Conservation (phyloP, 2,888 invertebrate species). For the Dolomedes plantarius region DNA sequence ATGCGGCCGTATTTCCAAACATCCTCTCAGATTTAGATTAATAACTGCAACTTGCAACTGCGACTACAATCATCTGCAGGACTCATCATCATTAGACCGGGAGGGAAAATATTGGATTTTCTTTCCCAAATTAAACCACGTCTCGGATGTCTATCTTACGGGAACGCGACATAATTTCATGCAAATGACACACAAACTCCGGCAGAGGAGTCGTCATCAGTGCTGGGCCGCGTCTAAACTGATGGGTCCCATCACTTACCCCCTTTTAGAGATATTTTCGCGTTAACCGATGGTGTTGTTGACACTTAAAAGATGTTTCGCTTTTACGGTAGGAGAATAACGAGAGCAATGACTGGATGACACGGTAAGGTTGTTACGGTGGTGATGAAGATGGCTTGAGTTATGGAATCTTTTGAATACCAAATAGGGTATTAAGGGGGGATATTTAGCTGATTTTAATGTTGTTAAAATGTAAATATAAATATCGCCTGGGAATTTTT, state of each 20-base stretch:
- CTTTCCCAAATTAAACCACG: slow-evolving; percentile 10
- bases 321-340: background rate
- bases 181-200: slow-evolving; percentile 55
- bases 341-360: background rate
- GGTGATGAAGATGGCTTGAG: background rate
- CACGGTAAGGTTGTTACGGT: background rate
- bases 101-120: slow-evolving; percentile 58
- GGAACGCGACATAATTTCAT: slow-evolving; percentile 49
- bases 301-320: background rate
- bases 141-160: background rate
- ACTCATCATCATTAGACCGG: background rate
- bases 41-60: slow-evolving; percentile 61
- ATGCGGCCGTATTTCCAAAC: background rate
- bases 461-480: background rate
- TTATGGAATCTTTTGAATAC: background rate
- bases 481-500: too few relatives aligned
- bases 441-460: background rate
- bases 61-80: slow-evolving; percentile 7
- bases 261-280: background rate
- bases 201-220: slow-evolving; percentile 40
- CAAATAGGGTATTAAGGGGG: background rate
- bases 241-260: slow-evolving; percentile 19
- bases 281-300: background rate
- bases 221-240: background rate
- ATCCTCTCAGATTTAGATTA: slow-evolving; percentile 45